Evolutionary conservation across 2,797 vertebrate genomes (phyloP), one percentile per base, ranked within the genome.

Genomic region (Gymnoscopelus microlampas): DNA sequence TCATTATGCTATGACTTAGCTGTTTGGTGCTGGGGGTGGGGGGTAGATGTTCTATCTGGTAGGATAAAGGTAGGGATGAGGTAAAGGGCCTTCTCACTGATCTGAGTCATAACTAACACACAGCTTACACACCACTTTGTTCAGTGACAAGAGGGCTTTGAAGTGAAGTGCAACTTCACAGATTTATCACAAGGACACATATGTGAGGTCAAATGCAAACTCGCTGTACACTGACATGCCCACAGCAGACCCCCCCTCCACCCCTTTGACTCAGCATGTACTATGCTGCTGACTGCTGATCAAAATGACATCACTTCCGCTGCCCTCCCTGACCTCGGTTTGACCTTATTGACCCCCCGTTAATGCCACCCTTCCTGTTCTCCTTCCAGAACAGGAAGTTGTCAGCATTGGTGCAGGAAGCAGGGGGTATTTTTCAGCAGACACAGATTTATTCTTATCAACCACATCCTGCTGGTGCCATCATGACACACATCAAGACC

Each of bases 361-460:
- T 55, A 78, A 49, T 59, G 63, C 76, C 47, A 68, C 57, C 59
- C 78, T 89, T 89, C 84, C 89, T 88, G 87, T 86, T 87, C 84
- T 44, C 74, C 44, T 11, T 56, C 53, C 55, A 11, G 62, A 49
- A 44, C 70, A 73, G 86, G 89, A 91, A 84, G 76, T 63, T 23
- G 63, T 77, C 71, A 74, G 62, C 49, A 53, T 60, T 86, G 53
- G 63, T 61, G 65, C 71, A 78, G 85, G 86, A 89, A 84, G 53
- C 60, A 60, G 58, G 5, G 56, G 48, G 57, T 63, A 7, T 19
- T 32, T 11, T 51, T 81, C 78, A 80, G 76, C 79, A 87, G 55
- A 80, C 70, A 69, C 13, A 61, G 35, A 70, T 56, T 6, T 14
- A 23, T 62, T 70, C 67, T 59, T 73, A 71, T 70, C 75, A 73